Conservation (phyloP, 2,888 invertebrate genomes). For the Stenodera caucasica region DNA sequence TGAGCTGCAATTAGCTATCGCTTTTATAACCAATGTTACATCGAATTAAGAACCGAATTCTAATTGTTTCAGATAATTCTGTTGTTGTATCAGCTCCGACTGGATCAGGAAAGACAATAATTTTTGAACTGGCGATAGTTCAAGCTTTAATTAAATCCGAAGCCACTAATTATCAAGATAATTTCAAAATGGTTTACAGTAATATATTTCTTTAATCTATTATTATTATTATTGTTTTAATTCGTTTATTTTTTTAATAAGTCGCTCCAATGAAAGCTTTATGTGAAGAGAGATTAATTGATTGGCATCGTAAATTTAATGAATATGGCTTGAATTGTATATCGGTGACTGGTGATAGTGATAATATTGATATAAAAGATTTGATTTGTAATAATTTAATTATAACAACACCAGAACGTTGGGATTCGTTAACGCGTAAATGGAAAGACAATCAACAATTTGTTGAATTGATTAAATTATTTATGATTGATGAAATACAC, state of each 20-base stretch:
- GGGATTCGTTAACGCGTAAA: constrained; percentile 77
- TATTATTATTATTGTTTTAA: not conserved
- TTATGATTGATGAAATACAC: constrained; percentile 79
- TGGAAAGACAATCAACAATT: constrained; percentile 70
- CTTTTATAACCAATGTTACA: too few relatives aligned
- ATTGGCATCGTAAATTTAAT: constrained; percentile 74
- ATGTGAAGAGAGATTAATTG: constrained; percentile 70
- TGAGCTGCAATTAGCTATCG: not conserved
- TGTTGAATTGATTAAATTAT: constrained; percentile 66
- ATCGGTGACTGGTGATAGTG: constrained; percentile 78
- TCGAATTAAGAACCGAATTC: too few relatives aligned
- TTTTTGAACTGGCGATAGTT: constrained; percentile 81
- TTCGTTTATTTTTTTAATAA: constrained; percentile 42
- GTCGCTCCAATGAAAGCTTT: constrained; percentile 82
- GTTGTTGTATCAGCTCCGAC: constrained; percentile 79
- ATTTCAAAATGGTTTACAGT: constrained; percentile 76
- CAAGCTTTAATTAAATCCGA: constrained; percentile 63
- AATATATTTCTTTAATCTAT: constrained; percentile 37
- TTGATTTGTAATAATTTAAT: constrained; percentile 61
- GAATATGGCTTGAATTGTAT: constrained; percentile 65
- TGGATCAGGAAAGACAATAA: constrained; percentile 79
- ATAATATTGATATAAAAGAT: constrained; percentile 61
- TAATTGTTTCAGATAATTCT: constrained; percentile 63
- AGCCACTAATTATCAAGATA: constrained; percentile 51
- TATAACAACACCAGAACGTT: constrained; percentile 83